phyloP scores from a whole-genome alignment of 2,888 invertebrate species.

The Dryococelus australis region DNA sequence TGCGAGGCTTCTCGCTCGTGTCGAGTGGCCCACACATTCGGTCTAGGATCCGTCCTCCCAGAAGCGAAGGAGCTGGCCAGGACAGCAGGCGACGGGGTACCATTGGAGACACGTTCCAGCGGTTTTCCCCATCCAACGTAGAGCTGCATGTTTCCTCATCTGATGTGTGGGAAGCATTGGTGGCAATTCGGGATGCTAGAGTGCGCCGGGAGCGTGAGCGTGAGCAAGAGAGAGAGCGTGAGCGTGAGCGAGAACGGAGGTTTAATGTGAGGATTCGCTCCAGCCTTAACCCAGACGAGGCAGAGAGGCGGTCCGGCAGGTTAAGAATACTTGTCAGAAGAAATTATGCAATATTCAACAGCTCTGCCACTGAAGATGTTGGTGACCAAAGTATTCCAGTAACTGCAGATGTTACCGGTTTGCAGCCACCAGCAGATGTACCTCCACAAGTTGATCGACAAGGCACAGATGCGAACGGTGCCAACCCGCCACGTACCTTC shows the following conservation, averaged over 20 bases:
- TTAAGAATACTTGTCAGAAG: conserved; percentile 34
- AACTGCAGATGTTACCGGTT: no score
- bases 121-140: conserved; percentile 55
- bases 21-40: neutral
- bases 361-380: neutral
- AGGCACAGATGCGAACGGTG: neutral
- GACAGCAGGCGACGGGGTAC: conserved; percentile 31
- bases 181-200: conserved; percentile 70
- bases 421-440: neutral
- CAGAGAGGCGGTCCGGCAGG: conserved; percentile 23
- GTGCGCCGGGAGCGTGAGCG: conserved; percentile 51
- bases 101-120: conserved; percentile 45
- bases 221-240: conserved; percentile 25
- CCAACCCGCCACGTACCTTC: neutral
- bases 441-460: neutral
- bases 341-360: neutral
- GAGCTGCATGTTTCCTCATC: conserved; percentile 60
- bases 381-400: neutral
- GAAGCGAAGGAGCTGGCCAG: conserved; percentile 27
- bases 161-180: conserved; percentile 74
- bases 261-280: conserved; percentile 25
- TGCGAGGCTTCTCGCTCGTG: conserved; percentile 1
- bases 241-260: conserved; percentile 29
- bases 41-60: neutral
- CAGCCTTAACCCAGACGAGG: neutral